Conservation (phyloP, 2,888 invertebrate species). For the Nomada hirtipes region DNA sequence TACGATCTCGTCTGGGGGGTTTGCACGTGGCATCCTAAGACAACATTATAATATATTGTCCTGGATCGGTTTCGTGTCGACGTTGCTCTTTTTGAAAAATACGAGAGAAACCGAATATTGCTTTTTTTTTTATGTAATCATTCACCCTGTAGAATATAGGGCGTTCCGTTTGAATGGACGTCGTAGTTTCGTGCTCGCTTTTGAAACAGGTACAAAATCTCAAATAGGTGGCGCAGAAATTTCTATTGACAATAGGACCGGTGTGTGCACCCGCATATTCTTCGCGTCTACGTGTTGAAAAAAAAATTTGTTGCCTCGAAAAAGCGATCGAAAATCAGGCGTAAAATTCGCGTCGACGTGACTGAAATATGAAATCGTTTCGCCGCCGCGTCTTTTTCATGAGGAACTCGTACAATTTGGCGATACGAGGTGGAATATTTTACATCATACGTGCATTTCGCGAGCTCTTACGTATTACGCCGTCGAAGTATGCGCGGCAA, state of each 20-base stretch:
- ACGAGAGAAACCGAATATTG: too few species aligned
- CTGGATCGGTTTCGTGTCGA: not conserved
- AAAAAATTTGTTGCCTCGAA: not conserved
- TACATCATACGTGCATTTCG: slow-evolving; percentile 18
- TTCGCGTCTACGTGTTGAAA: not conserved
- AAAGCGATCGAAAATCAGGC: slow-evolving; percentile 34
- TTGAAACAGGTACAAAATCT: slow-evolving; percentile 14
- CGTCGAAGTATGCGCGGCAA: not conserved
- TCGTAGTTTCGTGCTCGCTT: not conserved
- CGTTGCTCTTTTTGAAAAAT: not conserved
- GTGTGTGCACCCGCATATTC: not conserved
- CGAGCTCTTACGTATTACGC: slow-evolving; percentile 7
- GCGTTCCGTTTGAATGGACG: slow-evolving; percentile 4
- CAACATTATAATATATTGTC: slow-evolving; percentile 10
- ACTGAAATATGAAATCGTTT: slow-evolving; percentile 18
- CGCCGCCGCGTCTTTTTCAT: not conserved
- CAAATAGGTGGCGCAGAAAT: slow-evolving; percentile 8
- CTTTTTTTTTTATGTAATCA: not conserved
- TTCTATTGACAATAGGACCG: slow-evolving; percentile 5
- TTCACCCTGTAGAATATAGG: slow-evolving; percentile 4
- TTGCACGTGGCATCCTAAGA: not conserved
- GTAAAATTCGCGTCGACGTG: slow-evolving; percentile 11
- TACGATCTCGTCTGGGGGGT: not conserved
- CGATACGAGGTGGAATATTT: slow-evolving; percentile 20
- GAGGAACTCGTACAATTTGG: slow-evolving; percentile 30